Percentiles rank a stretch among this genome's conserved stretches.
These are phyloP conservation scores for Zeus faber DNA, from an alignment of 2,113 vertebrate genomes.

Conservation along the genomic window DNA sequence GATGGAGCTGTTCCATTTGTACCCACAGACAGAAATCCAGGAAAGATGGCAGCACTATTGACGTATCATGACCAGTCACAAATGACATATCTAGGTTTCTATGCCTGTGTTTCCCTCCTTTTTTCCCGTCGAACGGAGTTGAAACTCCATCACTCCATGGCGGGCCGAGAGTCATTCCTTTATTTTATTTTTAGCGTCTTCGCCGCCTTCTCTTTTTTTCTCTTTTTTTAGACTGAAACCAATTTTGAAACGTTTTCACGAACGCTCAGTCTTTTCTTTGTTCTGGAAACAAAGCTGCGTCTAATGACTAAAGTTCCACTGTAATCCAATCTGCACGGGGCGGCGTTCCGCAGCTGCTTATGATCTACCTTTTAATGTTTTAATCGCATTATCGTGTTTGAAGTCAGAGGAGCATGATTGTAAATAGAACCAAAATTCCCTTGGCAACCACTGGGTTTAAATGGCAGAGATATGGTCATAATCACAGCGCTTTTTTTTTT, in stretches of 20 bases:
- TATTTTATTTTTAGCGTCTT: no score
- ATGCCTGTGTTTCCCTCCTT: no score
- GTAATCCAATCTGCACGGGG: constrained; percentile 11
- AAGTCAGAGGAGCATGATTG: constrained; percentile 5
- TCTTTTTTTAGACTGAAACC: background rate
- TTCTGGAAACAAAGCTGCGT: background rate
- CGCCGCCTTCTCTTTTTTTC: no score
- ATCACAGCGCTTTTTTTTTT: constrained; percentile 9
- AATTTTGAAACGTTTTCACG: background rate
- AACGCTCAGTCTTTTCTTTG: background rate
- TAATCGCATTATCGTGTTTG: constrained; percentile 21
- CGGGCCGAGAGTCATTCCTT: no score
- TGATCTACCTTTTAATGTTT: constrained; percentile 4
- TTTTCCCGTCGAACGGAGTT: no score
- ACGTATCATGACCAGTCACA: no score
- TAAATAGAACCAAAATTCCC: constrained; percentile 6
- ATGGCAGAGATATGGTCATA: constrained; percentile 6
- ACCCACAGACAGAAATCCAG: no score
- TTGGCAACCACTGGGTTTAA: constrained; percentile 4
- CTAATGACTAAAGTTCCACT: constrained; percentile 6
- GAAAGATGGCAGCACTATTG: no score
- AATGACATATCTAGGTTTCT: no score
- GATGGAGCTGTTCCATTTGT: no score
- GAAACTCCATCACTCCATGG: no score
- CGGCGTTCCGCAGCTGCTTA: constrained; percentile 5